Evolutionary conservation across 2,888 invertebrate genomes (phyloP).

Genomic region (Agonopterix subpropinquella): DNA sequence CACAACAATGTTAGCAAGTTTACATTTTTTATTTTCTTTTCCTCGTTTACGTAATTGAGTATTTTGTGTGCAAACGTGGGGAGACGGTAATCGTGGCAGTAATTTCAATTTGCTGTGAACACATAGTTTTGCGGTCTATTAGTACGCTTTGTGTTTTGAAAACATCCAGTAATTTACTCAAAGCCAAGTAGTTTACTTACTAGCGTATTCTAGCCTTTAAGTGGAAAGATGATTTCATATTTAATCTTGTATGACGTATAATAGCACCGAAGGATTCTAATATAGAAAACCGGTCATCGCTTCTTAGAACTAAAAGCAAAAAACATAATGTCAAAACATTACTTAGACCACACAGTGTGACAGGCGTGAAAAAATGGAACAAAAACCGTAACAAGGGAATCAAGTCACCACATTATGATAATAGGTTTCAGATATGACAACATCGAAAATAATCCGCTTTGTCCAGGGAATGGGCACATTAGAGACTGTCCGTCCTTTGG

Average conservation of each 20-base stretch:
- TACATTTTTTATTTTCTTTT: constrained; percentile 43
- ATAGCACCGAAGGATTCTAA: constrained; percentile 19
- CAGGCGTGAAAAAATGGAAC: constrained; percentile 34
- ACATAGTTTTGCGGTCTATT: neutral
- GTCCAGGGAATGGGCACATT: constrained; percentile 58
- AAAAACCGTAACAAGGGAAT: constrained; percentile 51
- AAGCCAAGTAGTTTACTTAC: constrained; percentile 17
- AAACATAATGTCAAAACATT: constrained; percentile 23
- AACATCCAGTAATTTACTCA: constrained; percentile 7
- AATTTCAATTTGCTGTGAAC: constrained; percentile 31
- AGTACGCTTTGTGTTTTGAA: constrained; percentile 28
- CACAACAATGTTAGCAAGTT: constrained; percentile 37
- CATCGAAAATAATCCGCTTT: constrained; percentile 69
- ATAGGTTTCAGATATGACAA: constrained; percentile 64
- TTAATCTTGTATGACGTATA: constrained; percentile 29
- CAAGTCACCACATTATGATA: constrained; percentile 66
- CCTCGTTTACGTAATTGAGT: constrained; percentile 63
- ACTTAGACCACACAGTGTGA: constrained; percentile 53
- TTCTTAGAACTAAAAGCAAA: constrained; percentile 24
- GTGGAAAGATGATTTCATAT: constrained; percentile 24
- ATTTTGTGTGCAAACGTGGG: constrained; percentile 54
- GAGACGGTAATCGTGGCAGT: constrained; percentile 46
- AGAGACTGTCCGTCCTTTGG: constrained; percentile 43
- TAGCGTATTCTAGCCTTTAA: constrained; percentile 2
- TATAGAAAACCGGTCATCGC: constrained; percentile 15